Evolutionary conservation across 2,797 vertebrate genomes (phyloP).

Genomic region (Anas georgica): DNA sequence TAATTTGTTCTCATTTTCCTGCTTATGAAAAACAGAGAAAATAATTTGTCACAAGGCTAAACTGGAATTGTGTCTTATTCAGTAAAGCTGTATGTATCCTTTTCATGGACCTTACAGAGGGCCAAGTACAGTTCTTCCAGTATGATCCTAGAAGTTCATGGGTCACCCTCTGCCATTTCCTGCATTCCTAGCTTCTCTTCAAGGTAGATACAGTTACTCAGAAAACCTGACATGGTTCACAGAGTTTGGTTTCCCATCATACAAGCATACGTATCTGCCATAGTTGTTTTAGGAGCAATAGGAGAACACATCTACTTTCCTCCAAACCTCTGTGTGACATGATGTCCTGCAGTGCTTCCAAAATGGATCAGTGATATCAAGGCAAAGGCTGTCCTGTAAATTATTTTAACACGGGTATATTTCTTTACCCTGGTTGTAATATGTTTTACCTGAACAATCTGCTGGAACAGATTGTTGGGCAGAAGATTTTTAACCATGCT

Average conservation of each 20-base stretch:
- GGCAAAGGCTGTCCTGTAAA: background rate
- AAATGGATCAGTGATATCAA: background rate
- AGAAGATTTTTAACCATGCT: background rate
- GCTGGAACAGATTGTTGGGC: background rate
- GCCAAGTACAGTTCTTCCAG: background rate
- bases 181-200: background rate
- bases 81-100: background rate
- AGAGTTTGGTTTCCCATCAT: background rate
- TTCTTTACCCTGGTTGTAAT: background rate
- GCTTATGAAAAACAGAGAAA: background rate
- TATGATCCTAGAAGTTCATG: background rate
- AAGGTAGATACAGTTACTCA: background rate
- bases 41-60: background rate
- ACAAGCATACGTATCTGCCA: background rate
- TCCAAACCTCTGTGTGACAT: background rate
- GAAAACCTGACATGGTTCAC: background rate
- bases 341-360: background rate
- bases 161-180: background rate
- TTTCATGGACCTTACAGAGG: background rate
- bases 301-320: background rate
- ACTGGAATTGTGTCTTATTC: background rate
- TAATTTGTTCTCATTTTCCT: background rate
- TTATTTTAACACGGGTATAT: background rate
- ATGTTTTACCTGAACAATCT: background rate
- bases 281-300: background rate